Evolutionary conservation across 2,113 vertebrate genomes (phyloP).

Genomic region (Lagopus leucura): DNA sequence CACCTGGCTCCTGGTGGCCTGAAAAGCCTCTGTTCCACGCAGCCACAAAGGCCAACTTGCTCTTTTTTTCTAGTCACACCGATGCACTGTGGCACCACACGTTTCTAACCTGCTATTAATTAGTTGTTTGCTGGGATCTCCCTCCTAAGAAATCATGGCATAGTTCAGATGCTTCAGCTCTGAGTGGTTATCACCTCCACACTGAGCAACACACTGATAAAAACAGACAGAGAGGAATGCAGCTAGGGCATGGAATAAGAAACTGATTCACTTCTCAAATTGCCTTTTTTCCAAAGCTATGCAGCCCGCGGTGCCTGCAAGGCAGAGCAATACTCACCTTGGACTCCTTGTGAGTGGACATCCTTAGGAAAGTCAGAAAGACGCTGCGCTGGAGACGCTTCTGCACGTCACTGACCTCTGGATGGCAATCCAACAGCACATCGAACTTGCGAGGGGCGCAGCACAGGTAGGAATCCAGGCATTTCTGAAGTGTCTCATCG

Average conservation of each 20-base stretch:
- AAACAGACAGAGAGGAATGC: background rate
- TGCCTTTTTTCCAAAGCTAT: background rate
- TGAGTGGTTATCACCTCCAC: background rate
- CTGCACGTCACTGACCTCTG: constrained; percentile 82
- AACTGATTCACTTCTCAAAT: background rate
- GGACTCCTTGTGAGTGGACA: constrained; percentile 98
- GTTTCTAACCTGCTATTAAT: background rate
- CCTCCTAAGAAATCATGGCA: background rate
- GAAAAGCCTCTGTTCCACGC: background rate
- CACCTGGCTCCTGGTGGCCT: rapidly evolving
- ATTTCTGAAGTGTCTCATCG: constrained; percentile 92
- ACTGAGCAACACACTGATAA: background rate
- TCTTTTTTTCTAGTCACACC: background rate
- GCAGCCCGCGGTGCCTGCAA: background rate
- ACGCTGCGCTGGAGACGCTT: constrained; percentile 83
- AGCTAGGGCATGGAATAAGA: background rate
- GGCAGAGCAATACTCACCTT: constrained; percentile 79
- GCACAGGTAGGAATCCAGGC: constrained; percentile 91
- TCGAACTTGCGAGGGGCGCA: constrained; percentile 88
- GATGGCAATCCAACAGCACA: constrained; percentile 65
- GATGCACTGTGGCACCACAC: background rate
- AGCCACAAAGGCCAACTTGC: background rate
- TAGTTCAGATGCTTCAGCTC: background rate
- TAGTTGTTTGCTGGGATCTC: background rate
- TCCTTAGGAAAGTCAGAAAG: constrained; percentile 94